phyloP scores from a whole-genome alignment of 2,113 vertebrate species.

The Atlantisia rogersi region DNA sequence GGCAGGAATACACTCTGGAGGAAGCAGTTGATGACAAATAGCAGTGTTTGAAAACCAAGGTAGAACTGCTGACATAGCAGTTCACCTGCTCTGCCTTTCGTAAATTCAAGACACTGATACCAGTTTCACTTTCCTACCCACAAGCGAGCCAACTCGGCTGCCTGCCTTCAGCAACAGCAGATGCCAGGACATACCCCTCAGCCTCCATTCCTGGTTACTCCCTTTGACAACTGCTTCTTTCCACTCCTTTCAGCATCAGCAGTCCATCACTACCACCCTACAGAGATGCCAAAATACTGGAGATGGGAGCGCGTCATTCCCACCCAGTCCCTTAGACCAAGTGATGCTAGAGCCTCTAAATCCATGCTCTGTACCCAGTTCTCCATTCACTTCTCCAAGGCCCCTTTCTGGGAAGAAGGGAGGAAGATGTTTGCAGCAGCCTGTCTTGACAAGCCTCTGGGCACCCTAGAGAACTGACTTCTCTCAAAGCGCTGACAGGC shows the following conservation, averaged over 20 bases:
- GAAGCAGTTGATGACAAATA: not conserved
- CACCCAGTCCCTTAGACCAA: too few relatives aligned
- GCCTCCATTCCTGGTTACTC: not conserved
- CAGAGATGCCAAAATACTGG: not conserved
- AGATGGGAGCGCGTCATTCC: not conserved
- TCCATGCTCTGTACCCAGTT: rapidly evolving
- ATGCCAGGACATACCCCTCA: not conserved
- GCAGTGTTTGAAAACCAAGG: not conserved
- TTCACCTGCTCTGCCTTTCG: not conserved
- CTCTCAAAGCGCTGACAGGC: not conserved
- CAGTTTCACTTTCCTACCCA: not conserved
- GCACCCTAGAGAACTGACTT: not conserved
- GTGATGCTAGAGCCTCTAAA: too few relatives aligned
- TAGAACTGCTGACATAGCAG: not conserved
- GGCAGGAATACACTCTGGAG: not conserved
- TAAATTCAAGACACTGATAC: not conserved
- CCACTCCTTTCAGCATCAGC: not conserved
- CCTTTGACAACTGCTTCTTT: not conserved
- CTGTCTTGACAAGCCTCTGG: not conserved
- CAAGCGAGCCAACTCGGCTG: too few relatives aligned
- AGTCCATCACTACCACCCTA: not conserved
- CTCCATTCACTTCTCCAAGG: rapidly evolving
- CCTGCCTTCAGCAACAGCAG: not conserved
- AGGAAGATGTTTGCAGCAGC: not conserved
- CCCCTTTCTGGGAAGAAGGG: not conserved